Evolutionary conservation across 1,140 invertebrate species (phyloP), one percentile per base, ranked within the genome.

Genomic region (Hylaeus anthracinus): DNA sequence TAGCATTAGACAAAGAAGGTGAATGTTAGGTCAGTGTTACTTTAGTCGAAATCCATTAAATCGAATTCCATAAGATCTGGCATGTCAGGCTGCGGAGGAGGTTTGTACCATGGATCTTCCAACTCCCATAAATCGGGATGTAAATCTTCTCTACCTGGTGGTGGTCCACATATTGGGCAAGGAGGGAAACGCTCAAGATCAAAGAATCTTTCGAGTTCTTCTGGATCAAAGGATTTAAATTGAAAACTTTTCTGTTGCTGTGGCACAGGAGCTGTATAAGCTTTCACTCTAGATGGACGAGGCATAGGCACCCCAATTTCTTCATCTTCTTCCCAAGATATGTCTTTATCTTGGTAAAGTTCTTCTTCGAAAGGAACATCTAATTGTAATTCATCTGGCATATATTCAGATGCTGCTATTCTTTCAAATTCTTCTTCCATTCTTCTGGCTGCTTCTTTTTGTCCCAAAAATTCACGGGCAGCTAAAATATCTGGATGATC

Each of bases 141-240:
- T 6, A 89, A 45, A 3, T 56, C 9, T 56, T 84, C 87, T 51
- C 71, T 72, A 39, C 81, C 84, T 0, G 76, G 48, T 14, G 84
- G 88, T 15, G 79, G 83, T 48, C 60, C 63, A 6, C 51, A 73
- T 10, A 9, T 39, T 37, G 58, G 64, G 10, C 74, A 67, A 1
- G 75, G 58, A 26, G 88, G 90, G 70, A 82, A 87, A 5, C 43
- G 64, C 66, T 82, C 48, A 1, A 88, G 10, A n/a, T 89, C 85
- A 9, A 90, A 89, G 41, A 90, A 90, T 48, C 72, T 87, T 63
- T 88, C 84, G 6, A 90, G 63, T 41, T 87, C 75, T 0, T 90
- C 88, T 8, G 85, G 71, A 1, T 87, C 84, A 15, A 79, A 84
- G 0, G 63, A 3, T 12, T 39, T 41, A n/a, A 75, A 75, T 14